Conservation (phyloP, 2,888 invertebrate species). For the Pachymerium ferrugineum region DNA sequence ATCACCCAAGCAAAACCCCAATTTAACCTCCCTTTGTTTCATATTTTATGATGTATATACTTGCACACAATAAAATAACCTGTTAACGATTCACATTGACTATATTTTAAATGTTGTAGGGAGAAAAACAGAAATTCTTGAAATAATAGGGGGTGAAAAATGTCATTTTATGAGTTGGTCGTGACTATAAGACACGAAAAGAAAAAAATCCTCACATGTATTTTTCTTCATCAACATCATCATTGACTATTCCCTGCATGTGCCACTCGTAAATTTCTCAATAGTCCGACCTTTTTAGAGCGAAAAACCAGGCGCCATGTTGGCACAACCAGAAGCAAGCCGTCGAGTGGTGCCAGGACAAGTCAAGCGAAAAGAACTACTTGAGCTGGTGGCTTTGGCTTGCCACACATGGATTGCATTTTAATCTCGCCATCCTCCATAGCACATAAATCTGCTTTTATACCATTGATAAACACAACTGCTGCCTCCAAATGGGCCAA, state of each 20-base stretch:
- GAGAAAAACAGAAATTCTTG: no score
- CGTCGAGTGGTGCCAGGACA: not conserved
- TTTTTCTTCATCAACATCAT: not conserved
- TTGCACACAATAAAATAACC: not conserved
- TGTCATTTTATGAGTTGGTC: no score
- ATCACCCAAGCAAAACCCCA: no score
- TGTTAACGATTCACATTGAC: not conserved
- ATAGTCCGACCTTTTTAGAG: slow-evolving; percentile 11
- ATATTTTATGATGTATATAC: not conserved
- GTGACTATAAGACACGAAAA: no score
- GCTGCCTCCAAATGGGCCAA: slow-evolving; percentile 9
- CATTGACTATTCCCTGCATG: slow-evolving; percentile 13
- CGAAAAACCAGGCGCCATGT: slow-evolving; percentile 6
- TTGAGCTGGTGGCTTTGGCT: slow-evolving; percentile 21
- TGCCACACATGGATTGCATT: slow-evolving; percentile 21
- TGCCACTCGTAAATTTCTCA: slow-evolving; percentile 14
- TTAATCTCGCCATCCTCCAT: slow-evolving; percentile 14
- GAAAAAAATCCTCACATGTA: no score
- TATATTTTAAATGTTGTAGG: no score
- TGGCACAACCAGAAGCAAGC: not conserved
- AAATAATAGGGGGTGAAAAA: no score
- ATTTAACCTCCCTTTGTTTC: slow-evolving; percentile 14
- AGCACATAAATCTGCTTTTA: slow-evolving; percentile 21
- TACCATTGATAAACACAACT: slow-evolving; percentile 21
- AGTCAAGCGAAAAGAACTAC: slow-evolving; percentile 18